phyloP scores from a whole-genome alignment of 2,797 vertebrate genomes.

The Parambassis ranga region DNA sequence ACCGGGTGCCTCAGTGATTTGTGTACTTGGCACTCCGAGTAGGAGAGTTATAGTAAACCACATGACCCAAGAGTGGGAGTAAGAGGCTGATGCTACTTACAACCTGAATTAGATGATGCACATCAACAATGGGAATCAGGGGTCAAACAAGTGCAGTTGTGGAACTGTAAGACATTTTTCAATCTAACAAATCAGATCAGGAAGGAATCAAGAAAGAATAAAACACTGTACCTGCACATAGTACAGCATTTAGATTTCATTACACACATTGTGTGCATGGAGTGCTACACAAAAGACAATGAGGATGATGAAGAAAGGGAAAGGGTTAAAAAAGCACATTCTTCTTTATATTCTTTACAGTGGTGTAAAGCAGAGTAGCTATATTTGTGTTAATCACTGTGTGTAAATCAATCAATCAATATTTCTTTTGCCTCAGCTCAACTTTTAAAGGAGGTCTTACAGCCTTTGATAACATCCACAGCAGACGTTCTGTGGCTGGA shows the following conservation, averaged over 20 bases:
- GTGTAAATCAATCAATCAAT: not conserved
- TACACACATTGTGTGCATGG: too few species aligned
- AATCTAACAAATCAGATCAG: not conserved
- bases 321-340: too few species aligned
- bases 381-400: too few species aligned
- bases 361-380: not conserved
- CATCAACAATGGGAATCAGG: too few species aligned
- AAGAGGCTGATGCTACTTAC: constrained; percentile 11
- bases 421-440: too few species aligned
- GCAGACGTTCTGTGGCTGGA: too few species aligned
- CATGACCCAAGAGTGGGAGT: constrained; percentile 53
- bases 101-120: too few species aligned
- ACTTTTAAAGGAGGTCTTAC: not conserved
- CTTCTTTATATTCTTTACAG: not conserved
- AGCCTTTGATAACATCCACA: not conserved
- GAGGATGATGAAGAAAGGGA: too few species aligned
- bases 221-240: not conserved
- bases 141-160: not conserved
- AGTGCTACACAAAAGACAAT: too few species aligned
- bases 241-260: too few species aligned
- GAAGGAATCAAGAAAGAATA: not conserved
- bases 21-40: constrained; percentile 52
- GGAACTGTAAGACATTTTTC: not conserved
- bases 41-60: constrained; percentile 67
- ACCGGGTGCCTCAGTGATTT: constrained; percentile 46